Percentiles rank a stretch among this genome's conserved stretches.
These are phyloP conservation scores for Trinectes maculatus DNA, from an alignment of 2,113 vertebrate species.

Conservation along the genomic window DNA sequence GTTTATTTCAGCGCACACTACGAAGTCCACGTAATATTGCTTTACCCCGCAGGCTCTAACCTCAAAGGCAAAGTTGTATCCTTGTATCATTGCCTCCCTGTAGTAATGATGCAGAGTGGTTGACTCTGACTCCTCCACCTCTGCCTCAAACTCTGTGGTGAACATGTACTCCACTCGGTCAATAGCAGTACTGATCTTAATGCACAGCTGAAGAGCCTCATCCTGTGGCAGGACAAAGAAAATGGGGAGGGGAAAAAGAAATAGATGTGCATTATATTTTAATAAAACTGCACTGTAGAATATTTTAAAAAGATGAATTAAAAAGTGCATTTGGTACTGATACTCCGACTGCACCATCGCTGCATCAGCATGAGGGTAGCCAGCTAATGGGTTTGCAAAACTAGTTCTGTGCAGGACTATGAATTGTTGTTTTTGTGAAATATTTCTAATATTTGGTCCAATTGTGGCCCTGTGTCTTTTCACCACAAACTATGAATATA, in stretches of 20 bases:
- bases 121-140: slow-evolving; percentile 93
- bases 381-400: not conserved
- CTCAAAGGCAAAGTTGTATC: slow-evolving; percentile 99
- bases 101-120: slow-evolving; percentile 95
- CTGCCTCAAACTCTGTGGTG: slow-evolving; percentile 91
- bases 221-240: slow-evolving; percentile 78
- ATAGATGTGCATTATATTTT: not conserved
- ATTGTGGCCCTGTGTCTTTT: not conserved
- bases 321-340: not conserved
- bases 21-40: too few species aligned
- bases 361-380: not conserved
- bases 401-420: not conserved
- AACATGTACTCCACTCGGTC: slow-evolving; percentile 96
- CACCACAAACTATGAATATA: not conserved
- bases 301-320: too few species aligned
- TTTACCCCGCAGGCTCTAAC: slow-evolving; percentile 76
- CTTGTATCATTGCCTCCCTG: slow-evolving; percentile 97
- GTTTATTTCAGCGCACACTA: not conserved
- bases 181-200: slow-evolving; percentile 91
- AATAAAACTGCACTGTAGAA: not conserved
- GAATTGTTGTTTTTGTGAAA: slow-evolving; percentile 7
- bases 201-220: slow-evolving; percentile 93
- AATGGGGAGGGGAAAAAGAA: not conserved
- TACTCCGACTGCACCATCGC: not conserved
- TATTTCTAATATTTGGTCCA: not conserved